Conservation (phyloP, 1,140 invertebrate genomes). For the Bombus waltoni region DNA sequence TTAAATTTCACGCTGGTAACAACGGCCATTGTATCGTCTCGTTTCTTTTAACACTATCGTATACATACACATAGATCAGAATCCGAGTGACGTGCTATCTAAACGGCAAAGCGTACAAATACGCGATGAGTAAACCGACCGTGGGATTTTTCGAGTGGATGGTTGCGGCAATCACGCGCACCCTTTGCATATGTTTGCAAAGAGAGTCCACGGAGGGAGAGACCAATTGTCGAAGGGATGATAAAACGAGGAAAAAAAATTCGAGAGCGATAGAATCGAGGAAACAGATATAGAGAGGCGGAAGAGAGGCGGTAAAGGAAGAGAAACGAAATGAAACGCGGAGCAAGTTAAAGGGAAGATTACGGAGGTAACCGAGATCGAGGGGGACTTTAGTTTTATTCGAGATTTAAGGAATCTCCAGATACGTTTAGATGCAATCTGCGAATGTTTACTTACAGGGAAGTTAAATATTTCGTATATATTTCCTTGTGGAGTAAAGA, state of each 20-base stretch:
- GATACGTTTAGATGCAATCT: constrained; percentile 11
- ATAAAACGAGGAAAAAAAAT: neutral
- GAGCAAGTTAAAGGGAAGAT: constrained; percentile 13
- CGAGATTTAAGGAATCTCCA: constrained; percentile 4
- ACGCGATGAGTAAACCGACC: constrained; percentile 9
- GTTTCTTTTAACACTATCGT: neutral
- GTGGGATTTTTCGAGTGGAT: neutral
- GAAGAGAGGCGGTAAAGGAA: neutral
- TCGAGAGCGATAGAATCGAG: neutral
- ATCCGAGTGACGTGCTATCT: neutral
- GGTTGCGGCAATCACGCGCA: neutral
- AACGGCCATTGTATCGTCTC: neutral
- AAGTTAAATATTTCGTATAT: neutral
- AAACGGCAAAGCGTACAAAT: constrained; percentile 14
- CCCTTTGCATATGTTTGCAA: constrained; percentile 19
- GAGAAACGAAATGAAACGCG: neutral
- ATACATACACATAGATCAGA: neutral
- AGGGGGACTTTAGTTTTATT: constrained; percentile 1
- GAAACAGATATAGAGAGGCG: constrained; percentile 16
- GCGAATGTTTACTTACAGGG: neutral
- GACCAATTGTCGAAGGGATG: neutral
- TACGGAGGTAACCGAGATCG: neutral
- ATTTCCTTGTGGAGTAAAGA: too few relatives aligned
- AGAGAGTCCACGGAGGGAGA: neutral
- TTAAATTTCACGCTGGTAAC: neutral